These are phyloP conservation scores for Mamestra configurata DNA, from an alignment of 1,140 invertebrate species.

Conservation along the genomic window DNA sequence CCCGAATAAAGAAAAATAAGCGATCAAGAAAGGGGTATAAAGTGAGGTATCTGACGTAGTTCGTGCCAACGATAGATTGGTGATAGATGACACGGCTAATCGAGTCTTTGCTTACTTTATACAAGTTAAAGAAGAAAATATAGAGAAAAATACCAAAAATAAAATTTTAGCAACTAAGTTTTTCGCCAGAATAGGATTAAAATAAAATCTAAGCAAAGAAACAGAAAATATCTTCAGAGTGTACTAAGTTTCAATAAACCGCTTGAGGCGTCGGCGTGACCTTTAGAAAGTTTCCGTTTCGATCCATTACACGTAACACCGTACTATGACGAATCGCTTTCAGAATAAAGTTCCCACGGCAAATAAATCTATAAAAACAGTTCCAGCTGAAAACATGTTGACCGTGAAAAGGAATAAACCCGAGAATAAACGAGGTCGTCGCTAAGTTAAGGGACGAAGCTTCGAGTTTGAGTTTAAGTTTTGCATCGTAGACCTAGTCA, in stretches of 20 bases:
- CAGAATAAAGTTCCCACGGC: background rate
- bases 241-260: background rate
- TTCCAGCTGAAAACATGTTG: background rate
- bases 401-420: background rate
- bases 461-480: background rate
- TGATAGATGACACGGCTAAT: constrained; percentile 11
- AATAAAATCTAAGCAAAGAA: background rate
- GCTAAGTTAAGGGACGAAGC: background rate
- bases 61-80: constrained; percentile 1
- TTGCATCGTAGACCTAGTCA: background rate
- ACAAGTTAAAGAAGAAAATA: background rate
- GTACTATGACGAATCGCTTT: constrained; percentile 11
- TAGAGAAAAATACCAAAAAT: background rate
- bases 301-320: constrained; percentile 16
- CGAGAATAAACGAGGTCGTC: background rate
- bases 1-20: constrained; percentile 17
- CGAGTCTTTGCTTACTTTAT: background rate
- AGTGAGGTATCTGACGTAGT: background rate
- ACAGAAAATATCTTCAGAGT: background rate
- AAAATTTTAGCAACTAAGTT: background rate
- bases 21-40: constrained; percentile 26
- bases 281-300: background rate
- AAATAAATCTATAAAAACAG: constrained; percentile 1
- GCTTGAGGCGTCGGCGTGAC: constrained; percentile 2
- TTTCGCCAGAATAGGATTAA: background rate